A percentile compares a stretch with the other conserved stretches of the same genome.
Conservation (phyloP, 1,140 invertebrate species). For the Mylabris phalerata region DNA sequence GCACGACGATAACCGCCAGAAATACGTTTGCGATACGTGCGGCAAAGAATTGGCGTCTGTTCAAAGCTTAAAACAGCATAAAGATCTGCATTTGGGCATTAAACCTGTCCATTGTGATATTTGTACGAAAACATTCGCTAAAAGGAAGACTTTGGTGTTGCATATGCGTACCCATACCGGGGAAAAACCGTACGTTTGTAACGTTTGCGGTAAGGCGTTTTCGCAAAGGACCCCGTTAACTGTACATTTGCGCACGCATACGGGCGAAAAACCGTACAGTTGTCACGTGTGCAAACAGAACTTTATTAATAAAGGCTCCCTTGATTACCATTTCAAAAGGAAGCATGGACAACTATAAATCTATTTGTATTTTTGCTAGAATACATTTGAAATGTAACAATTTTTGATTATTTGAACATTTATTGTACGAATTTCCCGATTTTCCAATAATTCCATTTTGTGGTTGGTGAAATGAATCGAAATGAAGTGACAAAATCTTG, state of each 20-base stretch:
- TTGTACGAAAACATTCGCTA: constrained; percentile 46
- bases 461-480: too few species aligned
- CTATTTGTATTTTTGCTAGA: too few species aligned
- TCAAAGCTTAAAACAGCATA: constrained; percentile 18
- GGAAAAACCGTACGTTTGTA: constrained; percentile 72
- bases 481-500: too few species aligned
- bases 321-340: constrained; percentile 10
- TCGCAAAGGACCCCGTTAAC: constrained; percentile 53
- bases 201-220: constrained; percentile 52
- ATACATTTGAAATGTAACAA: too few species aligned
- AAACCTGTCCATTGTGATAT: constrained; percentile 21
- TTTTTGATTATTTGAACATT: too few species aligned
- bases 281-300: constrained; percentile 11
- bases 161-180: constrained; percentile 73
- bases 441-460: too few species aligned
- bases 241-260: constrained; percentile 36
- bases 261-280: not conserved
- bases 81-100: constrained; percentile 13
- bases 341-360: not conserved
- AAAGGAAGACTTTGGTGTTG: constrained; percentile 62
- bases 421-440: too few species aligned
- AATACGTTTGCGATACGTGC: constrained; percentile 33
- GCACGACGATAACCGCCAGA: constrained; percentile 5
- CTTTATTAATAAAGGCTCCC: constrained; percentile 8
- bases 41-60: constrained; percentile 14